Evolutionary conservation across 2,797 vertebrate genomes (phyloP).

Genomic region (Lacerta bilineata): DNA sequence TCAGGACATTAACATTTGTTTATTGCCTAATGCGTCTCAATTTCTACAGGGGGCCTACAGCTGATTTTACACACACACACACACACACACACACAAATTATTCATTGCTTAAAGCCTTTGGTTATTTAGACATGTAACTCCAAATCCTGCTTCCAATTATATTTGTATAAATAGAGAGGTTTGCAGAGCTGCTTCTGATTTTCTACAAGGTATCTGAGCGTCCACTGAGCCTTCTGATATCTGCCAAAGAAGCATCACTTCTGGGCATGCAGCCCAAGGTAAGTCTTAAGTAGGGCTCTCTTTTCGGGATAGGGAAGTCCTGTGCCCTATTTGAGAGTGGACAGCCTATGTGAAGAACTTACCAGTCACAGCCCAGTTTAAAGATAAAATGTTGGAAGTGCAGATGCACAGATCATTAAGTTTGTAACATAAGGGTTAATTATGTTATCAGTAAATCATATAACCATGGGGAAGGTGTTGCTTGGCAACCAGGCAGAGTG

Average conservation of each 20-base stretch:
- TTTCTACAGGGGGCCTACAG: constrained; percentile 63
- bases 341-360: neutral
- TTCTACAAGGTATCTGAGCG: neutral
- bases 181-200: constrained; percentile 40
- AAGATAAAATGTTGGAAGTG: too few relatives aligned
- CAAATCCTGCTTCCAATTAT: constrained; percentile 37
- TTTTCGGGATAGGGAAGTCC: neutral
- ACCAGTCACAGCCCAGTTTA: neutral
- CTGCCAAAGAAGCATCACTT: neutral
- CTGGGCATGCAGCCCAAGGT: neutral
- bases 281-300: too few relatives aligned
- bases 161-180: neutral
- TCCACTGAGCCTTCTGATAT: neutral
- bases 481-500: too few relatives aligned
- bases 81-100: constrained; percentile 34
- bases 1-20: constrained; percentile 69
- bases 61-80: constrained; percentile 54
- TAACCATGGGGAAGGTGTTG: too few relatives aligned
- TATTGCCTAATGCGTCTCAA: constrained; percentile 63
- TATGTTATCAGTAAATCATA: too few relatives aligned
- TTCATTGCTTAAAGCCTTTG: constrained; percentile 36
- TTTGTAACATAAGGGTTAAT: too few relatives aligned
- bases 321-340: too few relatives aligned
- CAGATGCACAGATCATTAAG: too few relatives aligned
- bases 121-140: constrained; percentile 38